phyloP scores from a whole-genome alignment of 1,140 invertebrate species.

The Drosophila cardini region DNA sequence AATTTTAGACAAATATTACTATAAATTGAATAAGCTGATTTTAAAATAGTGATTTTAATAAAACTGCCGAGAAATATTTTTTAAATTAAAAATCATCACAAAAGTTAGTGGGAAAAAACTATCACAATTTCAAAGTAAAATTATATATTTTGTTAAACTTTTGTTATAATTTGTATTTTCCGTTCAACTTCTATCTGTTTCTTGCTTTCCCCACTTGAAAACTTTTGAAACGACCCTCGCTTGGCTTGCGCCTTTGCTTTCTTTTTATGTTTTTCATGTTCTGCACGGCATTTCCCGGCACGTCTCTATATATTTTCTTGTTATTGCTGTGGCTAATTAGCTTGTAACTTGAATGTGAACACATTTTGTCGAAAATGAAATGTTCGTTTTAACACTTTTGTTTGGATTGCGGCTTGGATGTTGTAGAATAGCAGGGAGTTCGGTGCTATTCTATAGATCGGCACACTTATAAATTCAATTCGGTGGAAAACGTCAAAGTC shows the following conservation, averaged over 20 bases:
- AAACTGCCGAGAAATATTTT: no score
- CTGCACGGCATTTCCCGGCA: constrained; percentile 34
- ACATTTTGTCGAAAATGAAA: constrained; percentile 67
- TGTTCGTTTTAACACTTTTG: constrained; percentile 75
- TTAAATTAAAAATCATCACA: no score
- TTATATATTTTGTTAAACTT: no score
- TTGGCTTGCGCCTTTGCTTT: constrained; percentile 49
- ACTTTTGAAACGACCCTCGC: constrained; percentile 16
- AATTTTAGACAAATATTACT: no score
- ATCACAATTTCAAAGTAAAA: no score
- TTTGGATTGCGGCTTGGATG: constrained; percentile 26
- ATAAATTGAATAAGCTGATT: no score
- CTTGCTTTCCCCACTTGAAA: not conserved
- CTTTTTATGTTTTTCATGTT: constrained; percentile 51
- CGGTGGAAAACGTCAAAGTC: constrained; percentile 54
- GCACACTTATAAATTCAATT: constrained; percentile 68
- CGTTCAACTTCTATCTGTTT: not conserved
- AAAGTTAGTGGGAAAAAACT: no score
- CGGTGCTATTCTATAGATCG: constrained; percentile 17
- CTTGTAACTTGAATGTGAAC: constrained; percentile 74
- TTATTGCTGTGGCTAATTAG: constrained; percentile 72
- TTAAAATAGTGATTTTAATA: no score
- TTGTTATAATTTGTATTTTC: no score
- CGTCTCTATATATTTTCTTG: constrained; percentile 13
- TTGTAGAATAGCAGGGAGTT: not conserved